These are phyloP conservation scores for Leptopilina clavipes DNA, from an alignment of 1,140 invertebrate species.

Conservation along the genomic window DNA sequence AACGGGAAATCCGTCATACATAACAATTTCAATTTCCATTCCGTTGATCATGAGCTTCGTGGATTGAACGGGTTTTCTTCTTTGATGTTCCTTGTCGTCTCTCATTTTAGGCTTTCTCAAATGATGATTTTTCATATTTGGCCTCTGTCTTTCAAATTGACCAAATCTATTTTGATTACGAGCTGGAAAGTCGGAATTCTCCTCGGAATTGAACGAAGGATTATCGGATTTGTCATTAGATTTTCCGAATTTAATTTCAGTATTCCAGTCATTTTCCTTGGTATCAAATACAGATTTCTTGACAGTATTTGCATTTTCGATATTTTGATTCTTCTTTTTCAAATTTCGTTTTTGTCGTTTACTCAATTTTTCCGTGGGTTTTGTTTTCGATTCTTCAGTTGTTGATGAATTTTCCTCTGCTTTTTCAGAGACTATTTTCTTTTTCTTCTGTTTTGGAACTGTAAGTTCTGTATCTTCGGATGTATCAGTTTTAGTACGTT, in stretches of 20 bases:
- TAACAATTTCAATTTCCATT: constrained; percentile 77
- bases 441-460: constrained; percentile 42
- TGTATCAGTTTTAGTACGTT: constrained; percentile 50
- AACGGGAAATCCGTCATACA: constrained; percentile 82
- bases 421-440: constrained; percentile 3
- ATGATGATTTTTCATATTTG: constrained; percentile 43
- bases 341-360: constrained; percentile 65
- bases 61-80: constrained; percentile 74
- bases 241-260: constrained; percentile 53
- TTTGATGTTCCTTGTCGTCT: constrained; percentile 67
- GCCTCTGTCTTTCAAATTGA: neutral
- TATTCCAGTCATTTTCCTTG: constrained; percentile 54
- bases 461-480: constrained; percentile 55
- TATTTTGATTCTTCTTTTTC: constrained; percentile 52
- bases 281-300: constrained; percentile 41
- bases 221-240: constrained; percentile 14
- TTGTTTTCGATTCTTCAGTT: constrained; percentile 39
- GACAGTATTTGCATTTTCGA: neutral
- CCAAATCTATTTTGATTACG: constrained; percentile 41
- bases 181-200: neutral
- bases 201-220: neutral
- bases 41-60: constrained; percentile 79
- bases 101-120: constrained; percentile 59
- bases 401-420: neutral
- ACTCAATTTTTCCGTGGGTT: constrained; percentile 50